Conservation (phyloP, 2,113 vertebrate genomes). For the Lepus timidus region DNA sequence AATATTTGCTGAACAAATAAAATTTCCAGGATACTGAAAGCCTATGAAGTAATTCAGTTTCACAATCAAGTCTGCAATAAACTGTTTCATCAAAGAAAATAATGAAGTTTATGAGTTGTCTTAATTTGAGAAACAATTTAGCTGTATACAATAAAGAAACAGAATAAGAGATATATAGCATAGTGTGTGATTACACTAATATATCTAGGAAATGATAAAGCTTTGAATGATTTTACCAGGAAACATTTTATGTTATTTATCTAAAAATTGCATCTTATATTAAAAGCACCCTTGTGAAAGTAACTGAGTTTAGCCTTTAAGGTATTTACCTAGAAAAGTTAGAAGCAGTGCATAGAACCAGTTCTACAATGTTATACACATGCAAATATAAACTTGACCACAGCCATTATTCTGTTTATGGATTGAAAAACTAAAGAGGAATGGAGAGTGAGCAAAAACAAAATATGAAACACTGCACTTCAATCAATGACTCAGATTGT, state of each 20-base stretch:
- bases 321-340: slow-evolving; percentile 48
- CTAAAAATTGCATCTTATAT: background rate
- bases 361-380: background rate
- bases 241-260: slow-evolving; percentile 48
- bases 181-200: background rate
- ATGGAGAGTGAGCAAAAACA: background rate
- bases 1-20: slow-evolving; percentile 33
- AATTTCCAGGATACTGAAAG: background rate
- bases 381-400: background rate
- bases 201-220: background rate
- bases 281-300: slow-evolving; percentile 31
- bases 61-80: slow-evolving; percentile 55
- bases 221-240: background rate
- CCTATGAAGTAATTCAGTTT: slow-evolving; percentile 4
- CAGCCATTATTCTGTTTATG: background rate
- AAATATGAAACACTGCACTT: background rate
- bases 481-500: background rate
- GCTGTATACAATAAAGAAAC: background rate
- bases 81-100: slow-evolving; percentile 10
- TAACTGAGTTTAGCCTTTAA: slow-evolving; percentile 32
- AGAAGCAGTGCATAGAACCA: background rate
- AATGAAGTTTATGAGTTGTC: slow-evolving; percentile 15
- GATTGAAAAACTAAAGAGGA: slow-evolving; percentile 1
- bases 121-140: slow-evolving; percentile 29
- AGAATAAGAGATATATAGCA: background rate